phyloP scores from a whole-genome alignment of 2,888 invertebrate genomes.

The Ophioninae sp. region DNA sequence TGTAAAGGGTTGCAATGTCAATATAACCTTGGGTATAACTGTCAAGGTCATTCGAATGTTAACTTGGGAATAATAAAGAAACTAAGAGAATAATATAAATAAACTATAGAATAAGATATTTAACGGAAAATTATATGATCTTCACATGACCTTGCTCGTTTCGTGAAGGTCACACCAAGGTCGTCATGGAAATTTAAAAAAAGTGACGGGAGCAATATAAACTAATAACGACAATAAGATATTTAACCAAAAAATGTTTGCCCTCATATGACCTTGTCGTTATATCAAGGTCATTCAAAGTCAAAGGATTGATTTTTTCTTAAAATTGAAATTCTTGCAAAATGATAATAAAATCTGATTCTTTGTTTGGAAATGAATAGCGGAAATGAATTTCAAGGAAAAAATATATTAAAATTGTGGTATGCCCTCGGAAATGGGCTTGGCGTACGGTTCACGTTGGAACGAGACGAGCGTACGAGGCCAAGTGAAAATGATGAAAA shows the following conservation, averaged over 20 bases:
- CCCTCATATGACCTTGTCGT: not conserved
- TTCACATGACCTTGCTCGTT: too few relatives aligned
- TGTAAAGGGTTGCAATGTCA: too few relatives aligned
- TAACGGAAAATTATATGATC: too few relatives aligned
- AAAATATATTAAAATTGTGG: not conserved
- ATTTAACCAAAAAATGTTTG: too few relatives aligned
- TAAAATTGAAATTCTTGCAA: not conserved
- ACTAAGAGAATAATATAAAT: too few relatives aligned
- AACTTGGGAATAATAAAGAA: too few relatives aligned
- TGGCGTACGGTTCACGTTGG: not conserved
- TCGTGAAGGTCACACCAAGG: too few relatives aligned
- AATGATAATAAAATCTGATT: not conserved
- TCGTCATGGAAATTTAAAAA: not conserved
- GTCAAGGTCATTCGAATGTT: too few relatives aligned
- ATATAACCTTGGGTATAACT: too few relatives aligned
- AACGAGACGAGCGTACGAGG: not conserved
- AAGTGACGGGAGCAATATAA: too few relatives aligned
- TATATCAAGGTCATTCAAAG: not conserved
- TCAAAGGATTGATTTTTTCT: not conserved
- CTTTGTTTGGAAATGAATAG: not conserved
- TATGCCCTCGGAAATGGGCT: not conserved
- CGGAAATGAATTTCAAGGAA: not conserved
- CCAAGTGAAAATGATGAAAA: slow-evolving; percentile 54
- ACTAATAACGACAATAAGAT: too few relatives aligned
- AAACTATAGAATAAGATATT: too few relatives aligned